phyloP scores from a whole-genome alignment of 2,888 invertebrate genomes.

The Amblyteles armatorius region DNA sequence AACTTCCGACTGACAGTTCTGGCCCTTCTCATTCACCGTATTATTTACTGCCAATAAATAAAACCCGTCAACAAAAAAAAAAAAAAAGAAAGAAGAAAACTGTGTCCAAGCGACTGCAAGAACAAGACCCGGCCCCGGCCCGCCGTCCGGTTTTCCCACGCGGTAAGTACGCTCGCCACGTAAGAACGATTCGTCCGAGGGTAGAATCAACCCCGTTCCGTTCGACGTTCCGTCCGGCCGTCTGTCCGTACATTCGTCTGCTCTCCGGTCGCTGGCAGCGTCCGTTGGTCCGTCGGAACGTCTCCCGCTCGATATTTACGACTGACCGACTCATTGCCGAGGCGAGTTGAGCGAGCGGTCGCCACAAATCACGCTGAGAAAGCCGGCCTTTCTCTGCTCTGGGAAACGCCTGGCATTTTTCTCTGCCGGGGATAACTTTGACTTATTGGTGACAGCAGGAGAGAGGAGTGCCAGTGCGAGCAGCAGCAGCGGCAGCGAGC shows the following conservation, averaged over 20 bases:
- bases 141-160: conserved; percentile 5
- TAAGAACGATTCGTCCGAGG: conserved; percentile 71
- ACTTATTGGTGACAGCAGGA: conserved; percentile 83
- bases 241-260: conserved; percentile 63
- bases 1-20: too few species aligned
- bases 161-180: conserved; percentile 45
- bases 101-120: conserved; percentile 4
- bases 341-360: conserved; percentile 83
- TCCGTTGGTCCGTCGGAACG: conserved; percentile 75
- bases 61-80: not conserved
- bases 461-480: conserved; percentile 65
- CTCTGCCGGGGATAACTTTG: conserved; percentile 84
- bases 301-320: conserved; percentile 82
- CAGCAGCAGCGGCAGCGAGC: conserved; percentile 32
- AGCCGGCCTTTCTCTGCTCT: conserved; percentile 83
- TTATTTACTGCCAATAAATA: not conserved
- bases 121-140: conserved; percentile 26
- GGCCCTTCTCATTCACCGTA: too few species aligned
- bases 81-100: not conserved
- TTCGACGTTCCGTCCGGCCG: conserved; percentile 60
- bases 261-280: conserved; percentile 59
- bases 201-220: conserved; percentile 65
- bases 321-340: conserved; percentile 84
- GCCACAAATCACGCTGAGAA: conserved; percentile 84
- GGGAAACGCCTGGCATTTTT: conserved; percentile 85